Evolutionary conservation across 2,888 invertebrate species (phyloP), one percentile per base, ranked within the genome.

Genomic region (Formica aserva): DNA sequence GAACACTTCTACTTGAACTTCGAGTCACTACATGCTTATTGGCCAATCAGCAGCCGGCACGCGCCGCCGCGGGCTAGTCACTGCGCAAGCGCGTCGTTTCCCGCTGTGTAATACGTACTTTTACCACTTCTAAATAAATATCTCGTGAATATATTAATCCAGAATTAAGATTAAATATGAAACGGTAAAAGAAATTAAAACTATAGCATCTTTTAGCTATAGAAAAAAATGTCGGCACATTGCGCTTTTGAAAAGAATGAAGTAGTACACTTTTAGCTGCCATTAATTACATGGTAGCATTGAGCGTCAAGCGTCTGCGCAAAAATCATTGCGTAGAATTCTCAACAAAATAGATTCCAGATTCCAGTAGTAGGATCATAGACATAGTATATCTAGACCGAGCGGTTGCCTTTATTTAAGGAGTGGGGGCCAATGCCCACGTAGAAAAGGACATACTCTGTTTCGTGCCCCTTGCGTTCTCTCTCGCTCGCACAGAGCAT

Each of bases 1-100:
- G 90, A 88, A 26, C 26, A 26, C 82, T 90, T 87, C 2, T 90
- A 91, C 92, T 94, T 93, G 91, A 48, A 48, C 93, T 94, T 94
- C 92, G 92, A 48, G 91, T 91, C 85, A 82, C 85, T 86, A 88
- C 76, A 74, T 78, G 62, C 65, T 62, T 86, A 84, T 82, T 90
- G 82, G 38, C 90, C 90, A 91, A 91, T 91, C 90, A 83, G n/a
- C 74, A 32, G 41, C 38, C n/a, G 26, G 41, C 55, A 52, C 74
- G 52, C 80, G 45, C 57, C 63, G 41, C 55, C 22, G 60, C 13
- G 13, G 0, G 0, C 15, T 48, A 48, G 55, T 63, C 48, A 41
- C 35, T 60, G 65, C 83, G 62, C 52, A 48, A 11, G 60, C 38
- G 18, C 29, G 35, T 18, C 48, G 4, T 45, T 48, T n/a, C 13